Conservation (phyloP, 2,888 invertebrate genomes). For the Plagodis pulveraria region DNA sequence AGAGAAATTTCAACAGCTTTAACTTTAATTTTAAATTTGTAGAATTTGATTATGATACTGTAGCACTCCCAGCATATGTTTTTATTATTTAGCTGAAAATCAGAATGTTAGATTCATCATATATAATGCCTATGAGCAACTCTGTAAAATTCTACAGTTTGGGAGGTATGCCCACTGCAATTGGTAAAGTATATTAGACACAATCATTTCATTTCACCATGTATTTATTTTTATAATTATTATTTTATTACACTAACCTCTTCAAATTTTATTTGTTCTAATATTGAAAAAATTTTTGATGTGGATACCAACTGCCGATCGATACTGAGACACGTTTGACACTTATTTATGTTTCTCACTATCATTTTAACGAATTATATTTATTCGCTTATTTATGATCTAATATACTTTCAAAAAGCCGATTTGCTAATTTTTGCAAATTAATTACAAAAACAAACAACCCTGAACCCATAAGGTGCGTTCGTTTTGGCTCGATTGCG, state of each 20-base stretch:
- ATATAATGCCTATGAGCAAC: not conserved
- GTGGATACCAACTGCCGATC: slow-evolving; percentile 8
- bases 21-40: slow-evolving; percentile 48
- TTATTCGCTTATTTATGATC: too few relatives aligned
- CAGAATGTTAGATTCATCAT: not conserved
- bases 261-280: slow-evolving; percentile 11
- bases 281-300: not conserved
- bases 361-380: not conserved
- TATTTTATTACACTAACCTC: slow-evolving; percentile 9
- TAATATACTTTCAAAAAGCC: too few relatives aligned
- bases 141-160: not conserved
- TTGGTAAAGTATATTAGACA: not conserved
- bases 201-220: not conserved
- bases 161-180: not conserved
- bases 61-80: slow-evolving; percentile 60
- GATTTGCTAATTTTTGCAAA: too few relatives aligned
- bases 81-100: slow-evolving; percentile 11
- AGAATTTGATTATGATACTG: slow-evolving; percentile 44
- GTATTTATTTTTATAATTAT: not conserved
- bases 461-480: too few relatives aligned
- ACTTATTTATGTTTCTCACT: not conserved
- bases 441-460: too few relatives aligned
- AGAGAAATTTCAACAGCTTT: slow-evolving; percentile 41
- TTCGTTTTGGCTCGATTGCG: too few relatives aligned
- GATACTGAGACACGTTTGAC: slow-evolving; percentile 16